Base-by-base conservation (phyloP, 2,797 vertebrate genomes). In the Megalops cyprinoides region DNA sequence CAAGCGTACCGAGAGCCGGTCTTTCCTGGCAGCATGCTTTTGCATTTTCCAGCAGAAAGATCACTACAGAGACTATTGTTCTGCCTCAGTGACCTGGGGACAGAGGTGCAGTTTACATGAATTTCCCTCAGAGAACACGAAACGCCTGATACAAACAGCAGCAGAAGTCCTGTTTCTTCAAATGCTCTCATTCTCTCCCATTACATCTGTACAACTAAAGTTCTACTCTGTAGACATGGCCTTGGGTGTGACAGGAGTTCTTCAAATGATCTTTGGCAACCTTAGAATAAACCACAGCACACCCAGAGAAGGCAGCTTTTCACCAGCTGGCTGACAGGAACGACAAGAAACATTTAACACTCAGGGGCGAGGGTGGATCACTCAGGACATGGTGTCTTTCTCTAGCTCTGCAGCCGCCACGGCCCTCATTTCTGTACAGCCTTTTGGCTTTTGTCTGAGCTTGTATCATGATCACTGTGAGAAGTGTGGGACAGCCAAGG, bases 1-100 rank as follows among this genome's bases (percentile, higher is more conserved):
- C n/a, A n/a, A n/a, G n/a, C n/a, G n/a, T n/a, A n/a, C n/a, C n/a
- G 44, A 44, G 67, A 71, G 44, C 67, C 42, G 67, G 67, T 71
- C 39, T 71, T 71, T 71, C 37, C 44, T 1, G 67, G 71, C 23
- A 8, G 67, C 9, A 23, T 39, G 9, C 39, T 44, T 71, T 53
- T 18, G 15, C n/a, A n/a, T n/a, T n/a, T n/a, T n/a, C 51, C 34
- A 67, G 28, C 31, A 28, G 58, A 62, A n/a, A 1, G 58, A 28
- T 67, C 62, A 37, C 31, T 37, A 65, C 31, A 67, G 56, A 28
- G 28, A 3, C 14, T 34, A 34, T 34, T 67, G 37, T 14, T 31
- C 62, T 14, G 18, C 20, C 62, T 4, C 14, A 34, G n/a, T n/a
- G n/a, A 37, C 62, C 15, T 9, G 31, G 65, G 65, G 37, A 69